Evolutionary conservation across 2,113 vertebrate species (phyloP).

Genomic region (Thermophis baileyi): DNA sequence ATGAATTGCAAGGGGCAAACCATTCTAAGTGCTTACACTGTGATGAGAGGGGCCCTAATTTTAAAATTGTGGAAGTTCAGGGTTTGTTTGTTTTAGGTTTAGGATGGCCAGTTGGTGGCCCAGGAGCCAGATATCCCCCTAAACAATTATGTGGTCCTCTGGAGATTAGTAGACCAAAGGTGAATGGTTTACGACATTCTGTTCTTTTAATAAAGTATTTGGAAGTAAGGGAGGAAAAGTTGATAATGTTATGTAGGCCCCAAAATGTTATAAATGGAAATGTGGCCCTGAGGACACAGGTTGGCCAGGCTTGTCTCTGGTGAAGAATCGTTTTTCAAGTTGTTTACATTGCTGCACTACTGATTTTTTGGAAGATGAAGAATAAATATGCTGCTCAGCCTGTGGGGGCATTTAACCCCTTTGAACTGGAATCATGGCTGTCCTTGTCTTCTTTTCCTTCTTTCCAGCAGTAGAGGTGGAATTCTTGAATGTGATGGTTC

Average conservation of each 20-base stretch:
- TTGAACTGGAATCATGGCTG: not conserved
- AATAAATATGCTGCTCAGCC: constrained; percentile 5
- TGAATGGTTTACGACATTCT: not conserved
- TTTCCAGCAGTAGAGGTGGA: not conserved
- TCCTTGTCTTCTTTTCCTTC: not conserved
- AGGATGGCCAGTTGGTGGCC: no score
- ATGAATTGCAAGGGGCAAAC: not conserved
- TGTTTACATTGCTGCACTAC: constrained; percentile 16
- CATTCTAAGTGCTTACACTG: not conserved
- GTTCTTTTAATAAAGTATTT: not conserved
- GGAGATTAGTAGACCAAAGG: not conserved
- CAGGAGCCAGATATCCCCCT: not conserved
- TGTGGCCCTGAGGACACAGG: not conserved
- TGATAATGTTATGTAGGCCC: not conserved
- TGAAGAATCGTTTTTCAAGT: not conserved
- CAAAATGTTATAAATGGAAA: not conserved
- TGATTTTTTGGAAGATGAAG: constrained; percentile 8
- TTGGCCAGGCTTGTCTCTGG: not conserved
- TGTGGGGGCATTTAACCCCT: not conserved
- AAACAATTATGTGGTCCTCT: not conserved
- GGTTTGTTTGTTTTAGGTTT: not conserved
- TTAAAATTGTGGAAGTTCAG: not conserved
- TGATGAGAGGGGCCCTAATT: not conserved
- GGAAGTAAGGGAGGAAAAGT: not conserved
- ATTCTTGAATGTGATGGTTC: not conserved